These are phyloP conservation scores for Stigmatopora nigra DNA, from an alignment of 2,113 vertebrate genomes.

Conservation along the genomic window DNA sequence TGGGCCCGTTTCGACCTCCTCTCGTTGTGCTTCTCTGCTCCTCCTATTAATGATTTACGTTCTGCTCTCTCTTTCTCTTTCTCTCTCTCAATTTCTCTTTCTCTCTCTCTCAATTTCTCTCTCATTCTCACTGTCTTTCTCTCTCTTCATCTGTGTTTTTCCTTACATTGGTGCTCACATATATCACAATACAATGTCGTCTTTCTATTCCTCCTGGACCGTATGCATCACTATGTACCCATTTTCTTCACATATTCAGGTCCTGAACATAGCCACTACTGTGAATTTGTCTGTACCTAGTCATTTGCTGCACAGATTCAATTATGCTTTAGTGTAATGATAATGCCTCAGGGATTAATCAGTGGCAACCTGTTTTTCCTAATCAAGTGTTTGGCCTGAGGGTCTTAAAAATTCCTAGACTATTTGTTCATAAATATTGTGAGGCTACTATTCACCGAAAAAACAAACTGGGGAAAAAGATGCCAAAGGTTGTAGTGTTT, in stretches of 20 bases:
- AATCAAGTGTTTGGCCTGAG: conserved; percentile 28
- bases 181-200: neutral
- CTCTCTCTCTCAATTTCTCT: conserved; percentile 25
- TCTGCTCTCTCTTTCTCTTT: conserved; percentile 14
- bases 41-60: conserved; percentile 66
- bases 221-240: neutral
- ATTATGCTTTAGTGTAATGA: conserved; percentile 34
- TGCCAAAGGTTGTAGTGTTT: conserved; percentile 38
- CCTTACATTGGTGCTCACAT: neutral
- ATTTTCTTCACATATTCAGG: conserved; percentile 1
- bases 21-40: conserved; percentile 33
- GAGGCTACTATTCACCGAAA: conserved; percentile 30
- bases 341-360: conserved; percentile 34
- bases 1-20: conserved; percentile 48
- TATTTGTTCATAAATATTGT: conserved; percentile 34
- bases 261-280: conserved; percentile 12
- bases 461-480: conserved; percentile 29
- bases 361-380: conserved; percentile 27
- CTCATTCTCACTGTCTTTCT: conserved; percentile 28
- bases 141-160: neutral
- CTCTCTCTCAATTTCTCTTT: conserved; percentile 28
- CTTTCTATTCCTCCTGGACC: neutral
- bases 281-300: conserved; percentile 26
- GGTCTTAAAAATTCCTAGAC: conserved; percentile 21
- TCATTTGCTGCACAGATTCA: conserved; percentile 23